Conservation (phyloP, 2,113 vertebrate species). For the Pogonocichla stellata region DNA sequence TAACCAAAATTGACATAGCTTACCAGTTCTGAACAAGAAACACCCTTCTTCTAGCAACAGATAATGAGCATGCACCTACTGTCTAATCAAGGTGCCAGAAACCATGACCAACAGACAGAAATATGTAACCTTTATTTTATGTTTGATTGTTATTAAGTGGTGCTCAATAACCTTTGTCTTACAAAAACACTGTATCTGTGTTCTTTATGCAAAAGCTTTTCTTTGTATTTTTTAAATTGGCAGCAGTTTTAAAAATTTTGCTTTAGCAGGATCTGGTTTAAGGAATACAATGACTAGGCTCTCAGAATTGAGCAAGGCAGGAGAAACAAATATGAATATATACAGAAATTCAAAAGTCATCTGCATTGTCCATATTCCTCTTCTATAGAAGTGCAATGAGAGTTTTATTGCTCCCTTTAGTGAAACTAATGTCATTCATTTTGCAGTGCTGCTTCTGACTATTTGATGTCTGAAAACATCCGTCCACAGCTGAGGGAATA, state of each 20-base stretch:
- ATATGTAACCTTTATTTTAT: background rate
- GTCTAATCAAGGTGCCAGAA: background rate
- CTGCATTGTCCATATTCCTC: background rate
- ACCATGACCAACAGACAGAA: background rate
- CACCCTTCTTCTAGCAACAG: background rate
- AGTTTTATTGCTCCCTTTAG: background rate
- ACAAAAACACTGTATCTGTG: background rate
- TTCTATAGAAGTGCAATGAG: background rate
- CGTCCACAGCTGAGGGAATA: background rate
- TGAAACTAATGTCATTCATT: background rate
- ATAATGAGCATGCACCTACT: background rate
- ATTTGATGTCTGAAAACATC: background rate
- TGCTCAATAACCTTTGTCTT: background rate
- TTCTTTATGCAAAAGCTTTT: background rate
- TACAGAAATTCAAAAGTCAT: background rate
- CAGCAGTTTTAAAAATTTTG: background rate
- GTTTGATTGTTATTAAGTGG: background rate
- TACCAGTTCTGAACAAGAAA: background rate
- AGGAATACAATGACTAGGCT: background rate
- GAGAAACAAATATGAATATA: background rate
- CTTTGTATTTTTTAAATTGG: conserved; percentile 24
- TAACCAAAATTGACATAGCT: background rate
- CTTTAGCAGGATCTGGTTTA: background rate
- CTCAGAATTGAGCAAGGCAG: background rate
- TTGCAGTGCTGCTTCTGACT: background rate